These are phyloP conservation scores for Charina bottae DNA, from an alignment of 2,113 vertebrate species.

Conservation along the genomic window DNA sequence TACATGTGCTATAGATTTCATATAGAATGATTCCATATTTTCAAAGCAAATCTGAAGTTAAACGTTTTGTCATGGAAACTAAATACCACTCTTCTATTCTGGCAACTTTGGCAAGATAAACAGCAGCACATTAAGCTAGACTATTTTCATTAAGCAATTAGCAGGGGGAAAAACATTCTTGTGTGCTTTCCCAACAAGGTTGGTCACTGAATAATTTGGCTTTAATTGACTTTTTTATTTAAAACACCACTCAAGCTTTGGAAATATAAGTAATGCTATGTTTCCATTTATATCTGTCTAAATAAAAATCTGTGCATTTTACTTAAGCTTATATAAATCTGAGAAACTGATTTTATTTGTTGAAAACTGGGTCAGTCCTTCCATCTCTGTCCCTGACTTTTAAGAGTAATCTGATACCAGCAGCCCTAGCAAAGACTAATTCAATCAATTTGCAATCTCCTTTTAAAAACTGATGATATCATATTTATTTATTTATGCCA, in stretches of 20 bases:
- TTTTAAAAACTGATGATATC: neutral
- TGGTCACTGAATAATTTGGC: neutral
- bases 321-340: neutral
- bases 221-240: neutral
- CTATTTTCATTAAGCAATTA: conserved; percentile 12
- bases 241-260: neutral
- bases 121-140: neutral
- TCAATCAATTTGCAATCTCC: neutral
- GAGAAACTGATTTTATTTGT: neutral
- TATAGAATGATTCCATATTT: neutral
- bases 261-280: neutral
- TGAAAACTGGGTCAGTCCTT: neutral
- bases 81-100: neutral
- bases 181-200: neutral
- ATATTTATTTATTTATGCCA: too few relatives aligned
- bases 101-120: neutral
- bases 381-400: neutral
- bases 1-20: neutral
- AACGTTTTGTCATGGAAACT: conserved; percentile 6
- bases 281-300: conserved; percentile 3
- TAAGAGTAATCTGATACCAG: neutral
- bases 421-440: neutral
- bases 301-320: neutral
- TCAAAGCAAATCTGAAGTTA: neutral
- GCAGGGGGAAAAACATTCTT: neutral